phyloP scores from a whole-genome alignment of 2,797 vertebrate genomes.

The Microctenopoma stevenorrisi region DNA sequence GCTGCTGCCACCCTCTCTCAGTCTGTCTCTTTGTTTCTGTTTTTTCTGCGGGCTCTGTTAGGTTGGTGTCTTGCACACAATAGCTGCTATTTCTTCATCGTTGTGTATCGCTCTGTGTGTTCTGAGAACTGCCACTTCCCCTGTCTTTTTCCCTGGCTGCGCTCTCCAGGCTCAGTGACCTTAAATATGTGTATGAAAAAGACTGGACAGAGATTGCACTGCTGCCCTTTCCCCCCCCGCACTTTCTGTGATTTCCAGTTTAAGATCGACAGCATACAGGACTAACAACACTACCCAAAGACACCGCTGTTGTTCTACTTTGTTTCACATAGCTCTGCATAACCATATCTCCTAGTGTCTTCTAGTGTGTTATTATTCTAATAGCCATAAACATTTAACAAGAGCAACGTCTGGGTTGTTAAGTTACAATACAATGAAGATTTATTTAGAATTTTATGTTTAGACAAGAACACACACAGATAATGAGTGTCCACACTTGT shows the following conservation, averaged over 20 bases:
- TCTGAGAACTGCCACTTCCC: background rate
- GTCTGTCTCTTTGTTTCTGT: slow-evolving; percentile 31
- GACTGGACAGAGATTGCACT: slow-evolving; percentile 44
- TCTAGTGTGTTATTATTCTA: slow-evolving; percentile 19
- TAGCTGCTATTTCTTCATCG: slow-evolving; percentile 20
- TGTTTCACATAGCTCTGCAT: slow-evolving; percentile 30
- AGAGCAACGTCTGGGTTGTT: slow-evolving; percentile 27
- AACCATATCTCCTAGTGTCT: slow-evolving; percentile 24
- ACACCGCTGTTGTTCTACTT: slow-evolving; percentile 35
- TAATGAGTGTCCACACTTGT: slow-evolving; percentile 16
- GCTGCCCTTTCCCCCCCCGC: slow-evolving; percentile 3
- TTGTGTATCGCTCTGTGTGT: slow-evolving; percentile 5
- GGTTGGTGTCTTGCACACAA: slow-evolving; percentile 30
- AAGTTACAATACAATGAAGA: background rate
- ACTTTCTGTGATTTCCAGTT: slow-evolving; percentile 54
- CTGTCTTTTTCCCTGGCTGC: background rate
- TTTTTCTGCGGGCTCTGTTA: slow-evolving; percentile 24
- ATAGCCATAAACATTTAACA: slow-evolving; percentile 20
- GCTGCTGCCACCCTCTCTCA: slow-evolving; percentile 40
- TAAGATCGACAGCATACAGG: slow-evolving; percentile 18
- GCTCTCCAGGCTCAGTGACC: slow-evolving; percentile 5
- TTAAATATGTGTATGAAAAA: slow-evolving; percentile 29
- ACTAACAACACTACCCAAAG: slow-evolving; percentile 35
- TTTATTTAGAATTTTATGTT: slow-evolving; percentile 5
- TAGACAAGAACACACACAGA: background rate